Conservation (phyloP, 2,888 invertebrate genomes). For the Pseudococcus jackbeardsleyi region DNA sequence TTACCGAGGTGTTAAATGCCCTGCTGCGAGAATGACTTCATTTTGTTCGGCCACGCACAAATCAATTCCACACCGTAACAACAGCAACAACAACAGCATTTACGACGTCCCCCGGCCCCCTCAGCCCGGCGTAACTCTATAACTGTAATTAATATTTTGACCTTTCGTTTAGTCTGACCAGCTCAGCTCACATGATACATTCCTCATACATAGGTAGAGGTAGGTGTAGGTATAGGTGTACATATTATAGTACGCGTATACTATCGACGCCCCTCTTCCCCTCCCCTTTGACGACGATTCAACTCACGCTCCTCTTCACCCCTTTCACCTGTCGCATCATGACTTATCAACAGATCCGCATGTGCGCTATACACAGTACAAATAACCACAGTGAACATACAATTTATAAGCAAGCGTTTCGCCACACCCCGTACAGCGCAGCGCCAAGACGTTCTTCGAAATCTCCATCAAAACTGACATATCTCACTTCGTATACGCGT, state of each 20-base stretch:
- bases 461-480: constrained; percentile 28
- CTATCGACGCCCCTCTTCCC: background rate
- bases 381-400: constrained; percentile 48
- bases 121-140: constrained; percentile 9
- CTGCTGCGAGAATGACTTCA: constrained; percentile 65
- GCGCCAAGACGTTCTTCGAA: background rate
- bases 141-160: constrained; percentile 64
- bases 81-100: constrained; percentile 55
- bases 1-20: constrained; percentile 65
- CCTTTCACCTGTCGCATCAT: background rate
- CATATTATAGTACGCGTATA: background rate
- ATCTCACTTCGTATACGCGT: background rate
- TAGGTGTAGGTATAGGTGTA: too few relatives aligned
- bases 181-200: constrained; percentile 54
- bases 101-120: constrained; percentile 28
- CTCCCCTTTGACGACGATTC: background rate
- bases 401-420: constrained; percentile 31
- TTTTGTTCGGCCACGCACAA: constrained; percentile 65
- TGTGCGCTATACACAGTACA: constrained; percentile 15
- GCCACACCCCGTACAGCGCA: background rate
- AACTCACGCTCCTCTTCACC: background rate
- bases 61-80: constrained; percentile 65
- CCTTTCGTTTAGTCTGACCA: constrained; percentile 64
- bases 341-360: background rate
- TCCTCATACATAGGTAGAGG: constrained; percentile 19